These are phyloP conservation scores for Salvelinus alpinus DNA, from an alignment of 2,113 vertebrate species.

Conservation along the genomic window DNA sequence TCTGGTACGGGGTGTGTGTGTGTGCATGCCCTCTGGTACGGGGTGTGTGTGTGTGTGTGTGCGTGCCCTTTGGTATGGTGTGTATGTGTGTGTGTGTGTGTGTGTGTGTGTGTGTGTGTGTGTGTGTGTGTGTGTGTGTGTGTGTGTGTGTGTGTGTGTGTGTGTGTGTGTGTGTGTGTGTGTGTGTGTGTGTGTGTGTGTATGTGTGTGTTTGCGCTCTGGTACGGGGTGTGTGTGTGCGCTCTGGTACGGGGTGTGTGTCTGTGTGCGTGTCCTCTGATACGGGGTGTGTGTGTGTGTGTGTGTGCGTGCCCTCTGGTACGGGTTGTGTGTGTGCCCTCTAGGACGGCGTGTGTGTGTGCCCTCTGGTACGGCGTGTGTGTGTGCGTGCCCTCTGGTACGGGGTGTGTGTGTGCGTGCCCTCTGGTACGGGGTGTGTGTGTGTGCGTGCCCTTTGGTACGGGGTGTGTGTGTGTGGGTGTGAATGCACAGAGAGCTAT, in stretches of 20 bases:
- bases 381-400: background rate
- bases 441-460: no score
- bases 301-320: background rate
- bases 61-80: background rate
- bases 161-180: background rate
- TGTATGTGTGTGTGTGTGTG: background rate
- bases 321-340: background rate
- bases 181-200: no score
- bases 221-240: background rate
- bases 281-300: background rate
- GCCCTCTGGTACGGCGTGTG: background rate
- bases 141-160: background rate
- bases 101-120: background rate
- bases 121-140: background rate
- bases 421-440: no score
- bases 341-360: no score
- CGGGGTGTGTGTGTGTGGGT: background rate
- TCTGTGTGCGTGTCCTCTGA: no score
- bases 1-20: slow-evolving; percentile 18
- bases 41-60: background rate
- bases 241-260: slow-evolving; percentile 10
- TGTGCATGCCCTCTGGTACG: no score
- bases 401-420: no score
- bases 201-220: no score
- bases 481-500: background rate